phyloP scores from a whole-genome alignment of 2,113 vertebrate genomes.

The Alaudala cheleensis region DNA sequence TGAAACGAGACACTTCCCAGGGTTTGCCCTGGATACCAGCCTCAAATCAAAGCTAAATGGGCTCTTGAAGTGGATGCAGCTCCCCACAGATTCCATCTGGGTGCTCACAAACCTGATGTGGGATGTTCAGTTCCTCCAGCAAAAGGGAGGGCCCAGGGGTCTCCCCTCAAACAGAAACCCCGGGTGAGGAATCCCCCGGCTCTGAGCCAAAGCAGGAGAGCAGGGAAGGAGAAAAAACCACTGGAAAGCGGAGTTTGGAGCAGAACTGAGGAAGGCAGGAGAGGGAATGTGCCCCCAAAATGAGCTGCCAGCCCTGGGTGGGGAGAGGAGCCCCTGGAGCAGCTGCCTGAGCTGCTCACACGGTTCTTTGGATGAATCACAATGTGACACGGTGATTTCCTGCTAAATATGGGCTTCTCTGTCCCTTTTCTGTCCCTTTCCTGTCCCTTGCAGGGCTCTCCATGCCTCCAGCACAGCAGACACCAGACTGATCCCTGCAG shows the following conservation, averaged over 20 bases:
- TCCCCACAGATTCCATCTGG: neutral
- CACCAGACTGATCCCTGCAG: too few species aligned
- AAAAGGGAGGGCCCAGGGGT: neutral
- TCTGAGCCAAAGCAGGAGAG: neutral
- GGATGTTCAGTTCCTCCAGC: neutral
- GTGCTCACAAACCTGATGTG: neutral
- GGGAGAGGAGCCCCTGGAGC: neutral
- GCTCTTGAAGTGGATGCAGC: neutral
- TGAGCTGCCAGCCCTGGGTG: neutral
- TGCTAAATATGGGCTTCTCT: neutral
- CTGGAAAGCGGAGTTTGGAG: rapidly evolving
- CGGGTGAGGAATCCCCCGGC: rapidly evolving
- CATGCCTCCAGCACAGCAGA: neutral
- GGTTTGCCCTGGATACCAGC: constrained; percentile 30
- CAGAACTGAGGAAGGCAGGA: neutral
- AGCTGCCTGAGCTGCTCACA: neutral
- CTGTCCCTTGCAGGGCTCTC: neutral
- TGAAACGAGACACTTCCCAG: constrained; percentile 15
- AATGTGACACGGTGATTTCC: rapidly evolving
- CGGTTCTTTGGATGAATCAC: neutral
- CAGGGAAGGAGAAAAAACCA: neutral
- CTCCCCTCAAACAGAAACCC: neutral
- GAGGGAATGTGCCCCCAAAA: neutral
- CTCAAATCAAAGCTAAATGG: constrained; percentile 37
- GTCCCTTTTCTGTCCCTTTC: neutral